Base-by-base conservation (phyloP, 1,140 invertebrate species). In the Chironomus striatipennis region DNA sequence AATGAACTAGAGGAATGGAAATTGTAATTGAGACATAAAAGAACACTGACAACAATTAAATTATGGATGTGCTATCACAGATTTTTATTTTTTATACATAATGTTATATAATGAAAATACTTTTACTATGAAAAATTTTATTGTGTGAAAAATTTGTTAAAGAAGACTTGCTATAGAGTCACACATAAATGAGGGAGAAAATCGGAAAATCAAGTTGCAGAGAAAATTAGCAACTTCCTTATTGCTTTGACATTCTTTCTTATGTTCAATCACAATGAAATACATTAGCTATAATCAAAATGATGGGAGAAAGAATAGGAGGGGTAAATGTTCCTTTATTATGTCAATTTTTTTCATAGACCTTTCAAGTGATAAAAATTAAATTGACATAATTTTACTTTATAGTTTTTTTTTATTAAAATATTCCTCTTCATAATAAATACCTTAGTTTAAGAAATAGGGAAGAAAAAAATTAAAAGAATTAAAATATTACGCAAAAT, bases 221-320 rank as follows among this genome's bases (percentile, higher is more conserved):
- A 34, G 42, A 73, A 42, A 42, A 75, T 18, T 73, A 21, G 57
- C 20, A 18, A 64, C 18, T 24, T 57, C 43, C 42, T 21, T 74
- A 74, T 65, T 21, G 43, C 15, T 74, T 4, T 57, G 47, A 57
- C 47, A 57, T 57, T 7, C 47, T 57, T 57, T 57, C 47, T 57
- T 15, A 15, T 57, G n/a, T 57, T 12, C 12, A 57, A 57, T 57
- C 12, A n/a, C n/a, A n/a, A 12, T 12, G 12, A n/a, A 57, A 57
- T 57, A n/a, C 47, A 57, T 57, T 57, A 57, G 47, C 0, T n/a
- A 15, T n/a, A 12, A 15, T 47, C 9, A n/a, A 57, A 57, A 5
- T n/a, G 47, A 47, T n/a, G n/a, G n/a, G 8, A 12, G 43, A 12
- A 9, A 47, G 15, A 47, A 47, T 47, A 47, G 12, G 12, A 57